phyloP scores from a whole-genome alignment of 1,140 invertebrate species.

The Galleria mellonella region DNA sequence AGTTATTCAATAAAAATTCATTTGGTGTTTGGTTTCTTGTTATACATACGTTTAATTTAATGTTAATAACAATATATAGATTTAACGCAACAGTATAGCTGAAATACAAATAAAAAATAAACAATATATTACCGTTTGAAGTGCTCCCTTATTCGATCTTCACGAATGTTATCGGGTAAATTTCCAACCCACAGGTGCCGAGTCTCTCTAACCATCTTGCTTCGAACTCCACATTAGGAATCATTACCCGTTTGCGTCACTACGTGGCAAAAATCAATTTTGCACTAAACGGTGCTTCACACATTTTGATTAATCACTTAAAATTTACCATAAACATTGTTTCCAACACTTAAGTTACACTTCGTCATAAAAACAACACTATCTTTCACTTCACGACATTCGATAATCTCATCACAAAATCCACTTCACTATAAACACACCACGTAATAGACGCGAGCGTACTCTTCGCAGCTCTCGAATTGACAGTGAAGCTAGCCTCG shows the following conservation, averaged over 20 bases:
- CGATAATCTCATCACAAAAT: slow-evolving; percentile 68
- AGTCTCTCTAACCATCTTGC: slow-evolving; percentile 99
- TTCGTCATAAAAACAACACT: slow-evolving; percentile 57
- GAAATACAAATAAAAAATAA: slow-evolving; percentile 39
- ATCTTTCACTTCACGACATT: slow-evolving; percentile 70
- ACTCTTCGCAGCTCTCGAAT: slow-evolving; percentile 72
- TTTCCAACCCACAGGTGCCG: slow-evolving; percentile 99
- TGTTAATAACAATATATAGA: no score
- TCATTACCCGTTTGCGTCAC: slow-evolving; percentile 73
- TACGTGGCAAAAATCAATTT: slow-evolving; percentile 75
- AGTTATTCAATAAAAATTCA: no score
- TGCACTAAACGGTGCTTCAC: slow-evolving; percentile 67
- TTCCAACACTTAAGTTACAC: slow-evolving; percentile 56
- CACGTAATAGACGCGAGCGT: slow-evolving; percentile 72
- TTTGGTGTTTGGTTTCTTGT: no score
- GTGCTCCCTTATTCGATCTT: slow-evolving; percentile 95
- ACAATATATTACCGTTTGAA: slow-evolving; percentile 91
- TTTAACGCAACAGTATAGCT: no score
- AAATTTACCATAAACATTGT: slow-evolving; percentile 58
- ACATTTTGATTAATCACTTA: slow-evolving; percentile 69
- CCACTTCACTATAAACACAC: slow-evolving; percentile 73
- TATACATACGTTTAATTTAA: no score
- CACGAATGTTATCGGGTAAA: slow-evolving; percentile 98
- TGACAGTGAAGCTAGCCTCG: slow-evolving; percentile 70
- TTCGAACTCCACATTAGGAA: slow-evolving; percentile 74